Evolutionary conservation across 2,113 vertebrate species (phyloP).

Genomic region (Delphinapterus leucas): DNA sequence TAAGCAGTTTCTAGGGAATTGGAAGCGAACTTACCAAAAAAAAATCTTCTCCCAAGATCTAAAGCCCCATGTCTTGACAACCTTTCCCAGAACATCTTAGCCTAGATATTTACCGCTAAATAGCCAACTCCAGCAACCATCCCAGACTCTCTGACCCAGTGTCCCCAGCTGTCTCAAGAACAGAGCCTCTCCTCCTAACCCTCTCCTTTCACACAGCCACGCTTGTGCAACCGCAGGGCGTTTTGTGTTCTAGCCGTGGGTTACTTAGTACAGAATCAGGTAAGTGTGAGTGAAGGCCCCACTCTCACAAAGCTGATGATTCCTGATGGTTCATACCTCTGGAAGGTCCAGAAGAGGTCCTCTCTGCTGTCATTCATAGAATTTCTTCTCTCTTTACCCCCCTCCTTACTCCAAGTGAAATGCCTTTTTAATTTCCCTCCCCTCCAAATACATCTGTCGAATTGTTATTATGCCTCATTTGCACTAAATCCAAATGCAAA

Average conservation of each 20-base stretch:
- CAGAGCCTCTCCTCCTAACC: not conserved
- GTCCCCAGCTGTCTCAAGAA: not conserved
- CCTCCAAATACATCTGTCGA: not conserved
- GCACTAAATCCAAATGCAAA: constrained; percentile 51
- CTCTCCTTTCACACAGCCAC: not conserved
- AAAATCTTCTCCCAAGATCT: constrained; percentile 19
- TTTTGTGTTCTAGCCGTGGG: not conserved
- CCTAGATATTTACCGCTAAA: not conserved
- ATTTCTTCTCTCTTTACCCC: not conserved
- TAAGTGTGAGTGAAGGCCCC: not conserved
- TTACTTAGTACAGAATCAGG: not conserved
- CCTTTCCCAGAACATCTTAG: not conserved
- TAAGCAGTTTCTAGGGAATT: constrained; percentile 38
- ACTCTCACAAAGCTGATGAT: not conserved
- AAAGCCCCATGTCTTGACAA: not conserved
- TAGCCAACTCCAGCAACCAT: not conserved
- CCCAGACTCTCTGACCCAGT: not conserved
- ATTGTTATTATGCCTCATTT: constrained; percentile 52
- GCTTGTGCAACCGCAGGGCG: not conserved
- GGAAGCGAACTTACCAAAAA: constrained; percentile 3
- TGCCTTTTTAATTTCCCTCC: not conserved
- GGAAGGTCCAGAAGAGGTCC: not conserved
- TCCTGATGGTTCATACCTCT: not conserved
- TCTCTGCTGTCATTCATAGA: not conserved
- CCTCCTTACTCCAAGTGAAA: not conserved